A percentile compares a stretch with the other conserved stretches of the same genome.
phyloP scores from a whole-genome alignment of 2,888 invertebrate genomes.

The Agonum fuliginosum region DNA sequence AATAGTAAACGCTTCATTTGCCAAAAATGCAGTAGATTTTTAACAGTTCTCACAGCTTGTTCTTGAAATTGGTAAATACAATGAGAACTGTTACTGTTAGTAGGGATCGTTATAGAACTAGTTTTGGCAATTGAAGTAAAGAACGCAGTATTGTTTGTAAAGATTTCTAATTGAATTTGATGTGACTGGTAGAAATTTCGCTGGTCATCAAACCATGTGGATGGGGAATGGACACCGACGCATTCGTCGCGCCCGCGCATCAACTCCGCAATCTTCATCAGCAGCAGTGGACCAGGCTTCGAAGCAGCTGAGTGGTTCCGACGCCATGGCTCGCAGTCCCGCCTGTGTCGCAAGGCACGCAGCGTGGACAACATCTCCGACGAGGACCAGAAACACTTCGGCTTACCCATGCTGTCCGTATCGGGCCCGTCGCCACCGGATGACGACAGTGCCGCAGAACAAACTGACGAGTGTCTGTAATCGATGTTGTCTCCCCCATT shows the following conservation, averaged over 20 bases:
- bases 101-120: neutral
- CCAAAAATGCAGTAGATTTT: neutral
- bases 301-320: slow-evolving; percentile 88
- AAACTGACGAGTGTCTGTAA: slow-evolving; percentile 80
- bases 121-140: slow-evolving; percentile 8
- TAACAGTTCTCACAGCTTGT: neutral
- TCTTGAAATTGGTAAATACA: neutral
- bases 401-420: slow-evolving; percentile 85
- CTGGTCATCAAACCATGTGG: slow-evolving; percentile 76
- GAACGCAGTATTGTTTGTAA: too few species aligned
- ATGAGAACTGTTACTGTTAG: neutral
- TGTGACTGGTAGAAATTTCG: slow-evolving; percentile 78
- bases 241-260: slow-evolving; percentile 83
- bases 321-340: slow-evolving; percentile 86
- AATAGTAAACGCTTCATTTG: neutral
- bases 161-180: neutral
- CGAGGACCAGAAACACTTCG: slow-evolving; percentile 77
- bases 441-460: slow-evolving; percentile 76
- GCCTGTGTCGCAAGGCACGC: slow-evolving; percentile 86
- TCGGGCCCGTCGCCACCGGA: slow-evolving; percentile 88
- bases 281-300: slow-evolving; percentile 83
- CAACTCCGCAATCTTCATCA: slow-evolving; percentile 90
- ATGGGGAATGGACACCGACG: slow-evolving; percentile 66
- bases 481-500: slow-evolving; percentile 69
- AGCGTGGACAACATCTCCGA: slow-evolving; percentile 82